Evolutionary conservation across 2,113 vertebrate genomes (phyloP).

Genomic region (Atherinomorus stipes): DNA sequence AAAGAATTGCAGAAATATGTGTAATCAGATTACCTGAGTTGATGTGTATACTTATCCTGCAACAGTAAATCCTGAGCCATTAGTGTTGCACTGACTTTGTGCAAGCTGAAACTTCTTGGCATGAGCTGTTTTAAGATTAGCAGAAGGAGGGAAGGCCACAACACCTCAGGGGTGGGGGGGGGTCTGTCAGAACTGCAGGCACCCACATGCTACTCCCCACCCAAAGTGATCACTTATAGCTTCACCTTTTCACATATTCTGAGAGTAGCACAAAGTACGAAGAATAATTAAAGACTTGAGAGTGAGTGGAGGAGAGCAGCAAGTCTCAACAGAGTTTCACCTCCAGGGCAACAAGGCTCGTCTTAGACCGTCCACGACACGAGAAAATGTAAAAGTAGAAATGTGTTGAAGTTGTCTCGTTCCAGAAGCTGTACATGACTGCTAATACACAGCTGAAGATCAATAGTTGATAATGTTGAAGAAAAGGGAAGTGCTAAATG

Average conservation of each 20-base stretch:
- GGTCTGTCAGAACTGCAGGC: constrained; percentile 65
- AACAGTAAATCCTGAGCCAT: background rate
- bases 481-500: background rate
- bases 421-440: background rate
- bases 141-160: constrained; percentile 4
- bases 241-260: constrained; percentile 39
- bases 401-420: background rate
- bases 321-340: constrained; percentile 62
- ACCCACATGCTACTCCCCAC: constrained; percentile 58
- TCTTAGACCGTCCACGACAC: constrained; percentile 26
- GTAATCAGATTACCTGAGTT: background rate
- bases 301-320: constrained; percentile 43
- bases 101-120: constrained; percentile 4
- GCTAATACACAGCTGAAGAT: background rate
- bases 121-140: constrained; percentile 1
- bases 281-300: constrained; percentile 65
- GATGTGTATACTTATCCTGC: background rate
- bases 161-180: constrained; percentile 44
- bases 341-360: constrained; percentile 55
- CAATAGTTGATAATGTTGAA: background rate
- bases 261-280: constrained; percentile 17
- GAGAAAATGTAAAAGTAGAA: constrained; percentile 1
- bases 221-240: constrained; percentile 48
- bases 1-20: background rate
- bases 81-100: constrained; percentile 6